Conservation (phyloP, 2,797 vertebrate species). For the Acrocephalus scirpaceus region DNA sequence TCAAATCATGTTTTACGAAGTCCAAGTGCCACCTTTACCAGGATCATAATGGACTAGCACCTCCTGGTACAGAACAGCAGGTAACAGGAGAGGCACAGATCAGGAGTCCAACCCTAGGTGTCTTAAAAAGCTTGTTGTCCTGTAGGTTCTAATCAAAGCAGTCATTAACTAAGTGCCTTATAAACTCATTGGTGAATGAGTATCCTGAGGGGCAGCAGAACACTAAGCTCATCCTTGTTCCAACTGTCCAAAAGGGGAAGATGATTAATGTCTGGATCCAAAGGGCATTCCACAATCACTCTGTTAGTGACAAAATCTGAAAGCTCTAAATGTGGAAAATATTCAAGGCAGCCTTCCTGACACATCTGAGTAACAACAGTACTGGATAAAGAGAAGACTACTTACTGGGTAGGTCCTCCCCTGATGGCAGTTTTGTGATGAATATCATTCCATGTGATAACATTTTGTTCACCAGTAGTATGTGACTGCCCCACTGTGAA, state of each 20-base stretch:
- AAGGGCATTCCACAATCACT: neutral
- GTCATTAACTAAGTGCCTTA: neutral
- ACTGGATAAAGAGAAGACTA: neutral
- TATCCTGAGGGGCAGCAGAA: neutral
- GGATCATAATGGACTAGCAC: neutral
- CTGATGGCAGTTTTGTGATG: slow-evolving; percentile 65
- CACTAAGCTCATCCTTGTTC: neutral
- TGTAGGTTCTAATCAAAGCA: neutral
- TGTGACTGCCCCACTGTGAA: slow-evolving; percentile 77
- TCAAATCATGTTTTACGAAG: neutral
- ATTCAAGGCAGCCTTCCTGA: neutral
- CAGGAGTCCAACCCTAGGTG: neutral
- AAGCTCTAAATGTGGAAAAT: neutral
- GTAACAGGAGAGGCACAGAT: neutral
- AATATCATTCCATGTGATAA: slow-evolving; percentile 81
- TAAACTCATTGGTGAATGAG: neutral
- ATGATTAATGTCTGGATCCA: neutral
- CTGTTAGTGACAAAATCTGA: neutral
- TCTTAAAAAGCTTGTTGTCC: neutral
- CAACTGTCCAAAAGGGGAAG: neutral
- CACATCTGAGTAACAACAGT: neutral
- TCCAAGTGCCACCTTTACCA: neutral
- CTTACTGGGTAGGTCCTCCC: slow-evolving; percentile 69
- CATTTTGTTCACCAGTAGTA: neutral
- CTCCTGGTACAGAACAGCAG: neutral